Evolutionary conservation across 2,888 invertebrate genomes (phyloP), one percentile per base, ranked within the genome.

Genomic region (Zaprionus bogoriensis): DNA sequence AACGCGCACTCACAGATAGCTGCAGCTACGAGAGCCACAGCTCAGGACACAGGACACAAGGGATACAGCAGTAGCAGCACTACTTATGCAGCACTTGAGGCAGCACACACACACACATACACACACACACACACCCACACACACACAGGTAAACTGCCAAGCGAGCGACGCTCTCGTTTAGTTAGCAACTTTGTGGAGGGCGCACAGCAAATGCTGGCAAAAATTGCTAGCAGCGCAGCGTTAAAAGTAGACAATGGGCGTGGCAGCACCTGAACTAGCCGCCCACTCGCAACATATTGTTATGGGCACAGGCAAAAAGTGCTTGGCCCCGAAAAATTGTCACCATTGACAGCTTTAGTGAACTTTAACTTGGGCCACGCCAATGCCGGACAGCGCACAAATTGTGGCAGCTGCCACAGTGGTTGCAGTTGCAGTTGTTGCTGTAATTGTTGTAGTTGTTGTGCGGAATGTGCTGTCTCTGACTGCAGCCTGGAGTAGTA

Each of bases 81-180:
- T 86, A 86, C 84, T 83, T 80, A 83, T 57, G 38, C 45, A 67
- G 60, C 77, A 80, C 80, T 87, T 84, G 87, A 77, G 74, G 74
- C 63, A 50, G 63, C 64, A 65, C 64, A 55, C 66, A 67, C 57
- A 30, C 28, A n/a, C 32, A 23, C 36, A 45, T 14, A 36, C 23
- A 25, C 27, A 36, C 19, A 25, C 68, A 67, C 58, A 58, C 59
- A 67, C 63, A 30, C 30, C 38, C 10, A 36, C 14, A 36, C 10
- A 38, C 38, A 17, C 41, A 23, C 22, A 71, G 85, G 84, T 81
- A 67, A 67, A 67, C 52, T 63, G 54, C 53, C n/a, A n/a, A 55
- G 41, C 64, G 12, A 23, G 14, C 25, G 20, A 14, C 22, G 39
- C 36, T 42, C 59, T 74, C 74, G 47, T 59, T 52, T 57, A 57